These are phyloP conservation scores for Anarsia innoxiella DNA, from an alignment of 2,888 invertebrate species.

Conservation along the genomic window DNA sequence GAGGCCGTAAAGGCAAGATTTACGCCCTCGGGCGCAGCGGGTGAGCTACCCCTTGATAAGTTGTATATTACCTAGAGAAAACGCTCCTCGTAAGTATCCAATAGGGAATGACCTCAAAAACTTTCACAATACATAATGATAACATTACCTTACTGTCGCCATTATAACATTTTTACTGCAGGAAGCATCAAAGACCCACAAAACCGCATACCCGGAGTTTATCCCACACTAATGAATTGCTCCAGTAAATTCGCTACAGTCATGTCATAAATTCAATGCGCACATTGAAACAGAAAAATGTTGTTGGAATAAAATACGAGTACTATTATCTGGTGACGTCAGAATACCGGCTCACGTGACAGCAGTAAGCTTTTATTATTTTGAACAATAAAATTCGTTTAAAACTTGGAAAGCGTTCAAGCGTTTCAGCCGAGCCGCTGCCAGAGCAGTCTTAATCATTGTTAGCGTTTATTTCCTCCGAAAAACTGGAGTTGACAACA, in stretches of 20 bases:
- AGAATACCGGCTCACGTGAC: slow-evolving; percentile 33
- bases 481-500: slow-evolving; percentile 1
- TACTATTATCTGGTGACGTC: slow-evolving; percentile 37
- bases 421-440: slow-evolving; percentile 31
- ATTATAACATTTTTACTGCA: too few relatives aligned
- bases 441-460: slow-evolving; percentile 45
- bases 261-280: slow-evolving; percentile 36
- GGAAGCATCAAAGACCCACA: too few relatives aligned
- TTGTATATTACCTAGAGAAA: slow-evolving; percentile 66
- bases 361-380: slow-evolving; percentile 38
- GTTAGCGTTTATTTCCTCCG: slow-evolving; percentile 32
- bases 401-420: slow-evolving; percentile 61
- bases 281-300: slow-evolving; percentile 34
- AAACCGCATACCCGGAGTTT: too few relatives aligned
- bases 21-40: slow-evolving; percentile 62
- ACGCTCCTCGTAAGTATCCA: slow-evolving; percentile 57
- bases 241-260: slow-evolving; percentile 35
- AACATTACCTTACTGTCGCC: too few relatives aligned
- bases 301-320: slow-evolving; percentile 36
- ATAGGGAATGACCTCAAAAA: slow-evolving; percentile 47
- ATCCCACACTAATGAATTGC: slow-evolving; percentile 46
- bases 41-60: slow-evolving; percentile 63
- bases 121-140: too few relatives aligned
- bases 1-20: slow-evolving; percentile 73
- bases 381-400: slow-evolving; percentile 54